Base-by-base conservation (phyloP, 2,888 invertebrate genomes). In the Spodoptera exigua region DNA sequence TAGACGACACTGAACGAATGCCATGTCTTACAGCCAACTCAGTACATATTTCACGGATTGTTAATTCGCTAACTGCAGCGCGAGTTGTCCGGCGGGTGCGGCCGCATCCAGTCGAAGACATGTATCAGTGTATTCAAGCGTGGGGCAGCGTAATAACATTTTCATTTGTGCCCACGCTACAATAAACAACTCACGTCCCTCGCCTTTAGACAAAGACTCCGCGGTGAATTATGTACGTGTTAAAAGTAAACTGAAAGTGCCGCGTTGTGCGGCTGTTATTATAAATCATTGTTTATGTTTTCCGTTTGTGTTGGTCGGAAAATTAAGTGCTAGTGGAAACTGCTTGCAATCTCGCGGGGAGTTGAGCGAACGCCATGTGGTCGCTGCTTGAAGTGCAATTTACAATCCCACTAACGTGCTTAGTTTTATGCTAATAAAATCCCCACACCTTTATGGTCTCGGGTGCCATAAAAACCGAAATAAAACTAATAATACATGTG, bases 261-360 rank as follows among this genome's bases (percentile, higher is more conserved):
- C 91, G 88, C 92, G 90, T 89, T 92, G 88, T 92, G 89, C 91
- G 90, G 90, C 86, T 88, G 93, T 92, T 93, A 93, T 91, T 93
- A 94, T 94, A 94, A 94, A 94, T 94, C 94, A 94, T 94, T 93
- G 93, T 91, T 94, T 94, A 94, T 94, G 94, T 90, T 94, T 94
- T 94, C 94, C 94, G 94, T 93, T 94, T 93, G 90, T 86, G 88
- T 89, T 90, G 84, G 88, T 89, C 85, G 84, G 85, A 84, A 89
- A 92, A 93, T 92, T 92, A 92, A 92, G 90, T 91, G 90, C 84
- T 90, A 88, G 90, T 89, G 81, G 89, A 87, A 90, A 90, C 88
- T 88, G 86, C 83, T 88, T 82, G 89, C 88, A 86, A 89, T 90
- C 89, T 89, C 84, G 82, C 66, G 79, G 79, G 80, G 85, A 84